Evolutionary conservation across 2,113 vertebrate species (phyloP), one percentile per base, ranked within the genome.

Genomic region (Ceyx cyanopectus): DNA sequence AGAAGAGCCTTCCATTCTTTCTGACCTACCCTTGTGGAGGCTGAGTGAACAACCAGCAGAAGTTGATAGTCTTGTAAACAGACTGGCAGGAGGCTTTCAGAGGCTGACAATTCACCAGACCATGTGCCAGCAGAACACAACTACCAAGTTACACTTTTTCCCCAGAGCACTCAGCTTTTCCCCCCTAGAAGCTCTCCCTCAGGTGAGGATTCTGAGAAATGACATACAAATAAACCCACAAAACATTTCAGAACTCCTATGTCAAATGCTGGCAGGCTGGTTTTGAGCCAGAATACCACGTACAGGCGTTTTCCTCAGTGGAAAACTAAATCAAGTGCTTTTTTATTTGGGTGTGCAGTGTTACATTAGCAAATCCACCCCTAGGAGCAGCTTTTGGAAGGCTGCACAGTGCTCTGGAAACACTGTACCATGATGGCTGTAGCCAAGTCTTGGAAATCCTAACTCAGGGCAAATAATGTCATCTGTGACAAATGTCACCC

Each of bases 111-210:
- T 85, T 58, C 69, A 63, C 77, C 78, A 68, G 61, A 78, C 34
- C 43, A 58, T 2, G 0, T 66, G 68, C 58, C 14, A 66, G 70
- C 32, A 77, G 63, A 94, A 79, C 9, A 82, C 41, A 87, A 92
- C 85, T 75, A 26, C 73, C 83, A 73, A 75, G 58, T 53, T 50
- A 81, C 43, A 81, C 20, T 43, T 60, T 90, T 50, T 86, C 27
- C 62, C 70, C 54, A 85, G 72, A 92, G 89, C 66, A 89, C 34
- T 87, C 90, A 84, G 66, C 41, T 89, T 78, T 86, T 74, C 30
- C 58, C 70, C 51, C 73, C 66, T 34, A 61, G 78, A 73, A 92
- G 56, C 70, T 91, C 89, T 37, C 9, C 37, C 37, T 40, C 37
- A 60, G 56, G 79, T 5, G 4, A 93, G 69, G 27, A 81, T 66